A percentile compares a stretch with the other conserved stretches of the same genome.
Conservation (phyloP, 1,140 invertebrate genomes). For the Atta texana region DNA sequence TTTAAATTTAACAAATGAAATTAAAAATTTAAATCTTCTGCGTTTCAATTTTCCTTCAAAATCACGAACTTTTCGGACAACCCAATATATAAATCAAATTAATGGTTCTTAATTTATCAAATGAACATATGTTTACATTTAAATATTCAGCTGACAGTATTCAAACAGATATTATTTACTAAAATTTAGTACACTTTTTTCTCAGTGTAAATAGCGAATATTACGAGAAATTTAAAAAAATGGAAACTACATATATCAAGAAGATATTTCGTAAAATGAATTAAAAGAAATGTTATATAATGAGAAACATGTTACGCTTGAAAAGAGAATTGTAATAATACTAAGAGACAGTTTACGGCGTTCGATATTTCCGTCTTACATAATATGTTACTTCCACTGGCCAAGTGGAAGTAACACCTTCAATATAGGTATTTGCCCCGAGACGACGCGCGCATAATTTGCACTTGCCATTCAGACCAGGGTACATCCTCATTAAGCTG, state of each 20-base stretch:
- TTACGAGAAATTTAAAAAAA: neutral
- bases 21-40: no score
- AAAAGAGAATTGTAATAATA: neutral
- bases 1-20: no score
- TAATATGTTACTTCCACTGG: conserved; percentile 2
- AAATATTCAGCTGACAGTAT: no score
- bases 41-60: no score
- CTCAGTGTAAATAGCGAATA: neutral
- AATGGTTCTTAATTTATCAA: no score
- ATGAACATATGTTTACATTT: no score
- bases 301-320: neutral
- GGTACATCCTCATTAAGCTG: conserved; percentile 75
- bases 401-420: conserved; percentile 41
- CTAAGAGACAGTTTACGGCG: neutral
- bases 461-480: conserved; percentile 71
- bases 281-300: no score
- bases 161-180: no score
- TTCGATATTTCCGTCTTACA: neutral
- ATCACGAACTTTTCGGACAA: no score
- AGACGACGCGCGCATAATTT: conserved; percentile 67
- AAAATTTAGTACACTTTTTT: no score
- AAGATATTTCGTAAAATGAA: neutral
- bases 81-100: no score
- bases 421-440: conserved; percentile 57
- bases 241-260: neutral